Conservation (phyloP, 92 coral and sea anemone species). For the Phenganax subtilis region DNA sequence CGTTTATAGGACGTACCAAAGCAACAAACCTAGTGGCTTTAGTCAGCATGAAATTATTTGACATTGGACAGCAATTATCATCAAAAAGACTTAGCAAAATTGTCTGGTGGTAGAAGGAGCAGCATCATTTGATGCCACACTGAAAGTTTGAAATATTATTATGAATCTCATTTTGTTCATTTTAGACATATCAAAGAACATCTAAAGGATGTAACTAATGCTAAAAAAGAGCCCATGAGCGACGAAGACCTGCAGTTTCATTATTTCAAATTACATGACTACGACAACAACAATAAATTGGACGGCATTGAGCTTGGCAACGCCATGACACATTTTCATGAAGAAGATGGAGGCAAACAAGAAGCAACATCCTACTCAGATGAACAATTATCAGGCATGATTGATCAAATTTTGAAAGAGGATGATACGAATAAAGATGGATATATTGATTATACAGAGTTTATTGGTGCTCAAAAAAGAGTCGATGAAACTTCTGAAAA, state of each 20-base stretch:
- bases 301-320: constrained; percentile 95
- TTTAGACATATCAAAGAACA: constrained; percentile 92
- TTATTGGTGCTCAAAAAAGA: constrained; percentile 85
- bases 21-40: no score
- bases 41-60: no score
- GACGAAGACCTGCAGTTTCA: constrained; percentile 93
- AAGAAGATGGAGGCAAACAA: constrained; percentile 57
- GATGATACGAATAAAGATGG: constrained; percentile 96
- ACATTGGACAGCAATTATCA: no score
- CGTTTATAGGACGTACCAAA: no score
- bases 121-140: not conserved
- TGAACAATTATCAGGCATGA: constrained; percentile 82
- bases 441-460: constrained; percentile 93
- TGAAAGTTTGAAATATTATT: not conserved
- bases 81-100: not conserved
- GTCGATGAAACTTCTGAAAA: constrained; percentile 17
- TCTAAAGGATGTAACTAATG: constrained; percentile 86
- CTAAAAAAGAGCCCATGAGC: constrained; percentile 76
- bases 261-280: constrained; percentile 91
- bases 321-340: constrained; percentile 99
- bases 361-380: constrained; percentile 59
- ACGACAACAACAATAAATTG: constrained; percentile 79
- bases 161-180: not conserved
- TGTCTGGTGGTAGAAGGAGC: not conserved
- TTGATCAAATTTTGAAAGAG: constrained; percentile 87